These are phyloP conservation scores for Trachemys scripta DNA, from an alignment of 2,113 vertebrate species.

Conservation along the genomic window DNA sequence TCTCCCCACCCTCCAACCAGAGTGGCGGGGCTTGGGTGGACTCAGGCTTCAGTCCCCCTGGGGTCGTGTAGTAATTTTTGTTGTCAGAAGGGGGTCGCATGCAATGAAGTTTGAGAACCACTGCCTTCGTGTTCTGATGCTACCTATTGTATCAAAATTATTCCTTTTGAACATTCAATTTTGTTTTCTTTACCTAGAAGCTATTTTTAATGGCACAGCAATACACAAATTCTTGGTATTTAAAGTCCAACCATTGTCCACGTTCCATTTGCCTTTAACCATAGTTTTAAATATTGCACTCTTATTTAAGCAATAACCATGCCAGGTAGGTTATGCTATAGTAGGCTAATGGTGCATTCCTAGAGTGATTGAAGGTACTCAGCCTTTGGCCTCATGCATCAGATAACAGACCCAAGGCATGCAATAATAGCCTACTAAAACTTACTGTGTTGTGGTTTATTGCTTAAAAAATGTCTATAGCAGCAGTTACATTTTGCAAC, in stretches of 20 bases:
- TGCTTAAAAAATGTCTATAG: not conserved
- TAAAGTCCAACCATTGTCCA: not conserved
- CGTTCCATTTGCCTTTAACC: rapidly evolving
- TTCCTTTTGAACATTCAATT: rapidly evolving
- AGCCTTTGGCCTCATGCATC: not conserved
- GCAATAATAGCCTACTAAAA: not conserved
- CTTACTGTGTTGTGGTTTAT: not conserved
- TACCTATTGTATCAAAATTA: not conserved
- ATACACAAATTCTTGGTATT: not conserved
- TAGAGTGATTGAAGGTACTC: rapidly evolving
- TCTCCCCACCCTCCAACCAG: no score
- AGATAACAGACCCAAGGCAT: not conserved
- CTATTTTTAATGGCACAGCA: not conserved
- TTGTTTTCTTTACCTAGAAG: not conserved
- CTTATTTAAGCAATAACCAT: no score
- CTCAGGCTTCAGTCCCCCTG: no score
- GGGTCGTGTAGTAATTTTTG: no score
- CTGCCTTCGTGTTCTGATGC: rapidly evolving
- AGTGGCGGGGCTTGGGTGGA: no score
- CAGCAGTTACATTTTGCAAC: not conserved
- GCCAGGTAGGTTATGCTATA: rapidly evolving
- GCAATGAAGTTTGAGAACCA: no score
- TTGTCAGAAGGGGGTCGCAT: not conserved
- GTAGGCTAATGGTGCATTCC: not conserved
- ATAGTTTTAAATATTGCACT: not conserved